A percentile compares a stretch with the other conserved stretches of the same genome.
These are phyloP conservation scores for Heterodera schachtii DNA, from an alignment of 1,140 invertebrate genomes.

Conservation along the genomic window DNA sequence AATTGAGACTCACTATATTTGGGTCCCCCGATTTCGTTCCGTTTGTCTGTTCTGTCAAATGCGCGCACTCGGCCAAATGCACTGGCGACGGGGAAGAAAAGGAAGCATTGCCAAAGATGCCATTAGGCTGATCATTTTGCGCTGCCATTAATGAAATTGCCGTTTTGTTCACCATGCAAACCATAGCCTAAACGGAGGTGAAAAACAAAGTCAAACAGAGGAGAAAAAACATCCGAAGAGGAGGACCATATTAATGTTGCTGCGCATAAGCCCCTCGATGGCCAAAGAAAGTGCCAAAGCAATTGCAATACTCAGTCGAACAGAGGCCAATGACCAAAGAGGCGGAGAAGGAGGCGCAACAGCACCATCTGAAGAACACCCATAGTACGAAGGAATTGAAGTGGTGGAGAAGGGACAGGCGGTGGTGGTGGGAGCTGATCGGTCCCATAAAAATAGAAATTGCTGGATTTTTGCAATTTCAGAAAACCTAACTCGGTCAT, in stretches of 20 bases:
- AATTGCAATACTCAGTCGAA: conserved; percentile 57
- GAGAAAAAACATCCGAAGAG: no score
- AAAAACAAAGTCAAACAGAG: no score
- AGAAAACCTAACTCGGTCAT: no score
- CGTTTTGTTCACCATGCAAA: conserved; percentile 58
- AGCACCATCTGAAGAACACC: not conserved
- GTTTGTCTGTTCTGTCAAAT: conserved; percentile 4
- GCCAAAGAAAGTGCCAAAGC: conserved; percentile 59
- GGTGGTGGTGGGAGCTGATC: no score
- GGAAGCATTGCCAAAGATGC: not conserved
- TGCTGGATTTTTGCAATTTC: no score
- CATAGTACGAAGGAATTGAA: no score
- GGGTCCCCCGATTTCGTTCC: conserved; percentile 6
- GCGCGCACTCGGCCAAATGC: not conserved
- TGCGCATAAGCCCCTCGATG: conserved; percentile 64
- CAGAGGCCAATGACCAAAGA: conserved; percentile 55
- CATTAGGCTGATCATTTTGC: not conserved
- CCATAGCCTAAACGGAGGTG: conserved; percentile 41
- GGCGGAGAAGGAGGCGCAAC: not conserved
- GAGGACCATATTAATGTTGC: conserved; percentile 60
- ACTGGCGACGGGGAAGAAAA: not conserved
- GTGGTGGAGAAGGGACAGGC: no score
- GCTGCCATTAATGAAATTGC: conserved; percentile 24
- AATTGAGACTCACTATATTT: no score
- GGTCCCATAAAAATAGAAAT: no score